phyloP scores from a whole-genome alignment of 2,797 vertebrate species.

The Pteronotus mesoamericanus region DNA sequence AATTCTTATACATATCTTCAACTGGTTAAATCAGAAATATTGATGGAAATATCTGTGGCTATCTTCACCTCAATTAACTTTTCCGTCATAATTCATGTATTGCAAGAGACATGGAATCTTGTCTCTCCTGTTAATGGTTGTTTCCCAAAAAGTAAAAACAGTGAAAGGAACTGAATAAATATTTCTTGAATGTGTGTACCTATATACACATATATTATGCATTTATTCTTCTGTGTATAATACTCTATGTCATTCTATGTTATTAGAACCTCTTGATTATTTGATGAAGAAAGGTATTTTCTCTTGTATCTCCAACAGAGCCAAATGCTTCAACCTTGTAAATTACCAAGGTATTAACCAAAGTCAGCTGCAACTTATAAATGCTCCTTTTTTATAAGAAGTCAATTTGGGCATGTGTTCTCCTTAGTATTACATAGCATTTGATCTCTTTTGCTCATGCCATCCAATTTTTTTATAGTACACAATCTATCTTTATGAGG shows the following conservation, averaged over 20 bases:
- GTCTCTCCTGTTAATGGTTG: neutral
- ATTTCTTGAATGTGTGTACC: neutral
- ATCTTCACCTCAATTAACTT: neutral
- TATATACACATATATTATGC: neutral
- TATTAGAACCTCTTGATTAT: slow-evolving; percentile 4
- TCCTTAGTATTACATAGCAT: slow-evolving; percentile 18
- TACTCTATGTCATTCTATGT: too few relatives aligned
- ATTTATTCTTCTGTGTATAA: neutral
- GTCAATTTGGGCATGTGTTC: slow-evolving; percentile 19
- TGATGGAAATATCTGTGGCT: neutral
- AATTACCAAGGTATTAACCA: slow-evolving; percentile 57
- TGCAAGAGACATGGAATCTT: neutral
- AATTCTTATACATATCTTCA: neutral
- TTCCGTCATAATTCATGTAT: neutral
- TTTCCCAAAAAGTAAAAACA: slow-evolving; percentile 14
- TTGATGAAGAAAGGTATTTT: slow-evolving; percentile 39
- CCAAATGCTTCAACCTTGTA: slow-evolving; percentile 47
- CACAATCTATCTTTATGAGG: slow-evolving; percentile 41
- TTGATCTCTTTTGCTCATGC: slow-evolving; percentile 30
- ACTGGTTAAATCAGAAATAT: neutral
- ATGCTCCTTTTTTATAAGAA: slow-evolving; percentile 42
- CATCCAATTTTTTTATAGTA: slow-evolving; percentile 49
- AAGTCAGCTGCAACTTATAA: slow-evolving; percentile 61
- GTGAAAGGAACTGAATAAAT: neutral
- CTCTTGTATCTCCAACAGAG: slow-evolving; percentile 32